A percentile compares a stretch with the other conserved stretches of the same genome.
Conservation (phyloP, 2,888 invertebrate genomes). For the Rhabditoides inermis region DNA sequence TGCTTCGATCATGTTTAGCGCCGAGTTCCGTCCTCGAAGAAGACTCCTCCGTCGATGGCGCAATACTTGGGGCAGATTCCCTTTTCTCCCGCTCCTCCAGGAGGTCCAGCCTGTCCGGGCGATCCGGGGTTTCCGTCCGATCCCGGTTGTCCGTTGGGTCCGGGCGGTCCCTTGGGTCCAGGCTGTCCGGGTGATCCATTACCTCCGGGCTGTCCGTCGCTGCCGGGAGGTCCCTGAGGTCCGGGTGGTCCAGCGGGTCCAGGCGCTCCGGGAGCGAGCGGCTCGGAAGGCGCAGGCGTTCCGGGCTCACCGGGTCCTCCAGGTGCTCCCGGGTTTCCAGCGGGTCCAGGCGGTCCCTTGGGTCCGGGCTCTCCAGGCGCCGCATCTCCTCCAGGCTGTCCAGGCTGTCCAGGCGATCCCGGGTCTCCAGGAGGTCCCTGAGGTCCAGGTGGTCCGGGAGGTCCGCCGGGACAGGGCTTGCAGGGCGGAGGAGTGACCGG, state of each 20-base stretch:
- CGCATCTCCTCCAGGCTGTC: slow-evolving; percentile 11
- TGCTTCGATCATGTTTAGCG: too few species aligned
- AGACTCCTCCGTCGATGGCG: slow-evolving; percentile 28
- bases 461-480: slow-evolving; percentile 9
- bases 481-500: slow-evolving; percentile 11
- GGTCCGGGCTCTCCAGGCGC: slow-evolving; percentile 29
- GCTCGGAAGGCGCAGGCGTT: slow-evolving; percentile 22
- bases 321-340: slow-evolving; percentile 25
- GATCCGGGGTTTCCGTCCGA: slow-evolving; percentile 9
- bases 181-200: slow-evolving; percentile 7
- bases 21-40: slow-evolving; percentile 30
- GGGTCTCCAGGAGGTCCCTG: slow-evolving; percentile 8
- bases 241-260: slow-evolving; percentile 8
- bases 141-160: slow-evolving; percentile 9
- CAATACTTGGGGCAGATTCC: slow-evolving; percentile 16
- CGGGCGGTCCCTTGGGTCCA: slow-evolving; percentile 9
- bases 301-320: slow-evolving; percentile 31
- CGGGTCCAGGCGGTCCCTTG: slow-evolving; percentile 21
- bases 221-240: slow-evolving; percentile 10
- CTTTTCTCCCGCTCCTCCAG: too few species aligned
- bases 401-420: slow-evolving; percentile 8
- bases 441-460: slow-evolving; percentile 9
- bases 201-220: slow-evolving; percentile 5
- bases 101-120: too few species aligned
- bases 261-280: slow-evolving; percentile 16